Evolutionary conservation across 1,140 invertebrate genomes (phyloP).

Genomic region (Aphidius gifuensis): DNA sequence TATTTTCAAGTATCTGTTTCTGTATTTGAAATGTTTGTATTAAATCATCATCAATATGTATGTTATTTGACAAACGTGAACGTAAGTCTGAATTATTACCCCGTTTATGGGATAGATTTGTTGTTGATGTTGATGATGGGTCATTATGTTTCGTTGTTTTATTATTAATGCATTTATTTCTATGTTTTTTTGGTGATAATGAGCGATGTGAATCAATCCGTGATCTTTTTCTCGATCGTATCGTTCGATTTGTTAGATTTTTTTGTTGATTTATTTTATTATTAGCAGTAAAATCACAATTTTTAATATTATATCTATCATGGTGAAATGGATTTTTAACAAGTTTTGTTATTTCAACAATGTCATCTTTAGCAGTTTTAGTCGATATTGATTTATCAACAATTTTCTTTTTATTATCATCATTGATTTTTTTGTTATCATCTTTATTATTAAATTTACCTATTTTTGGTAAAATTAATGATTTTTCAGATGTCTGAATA

Average conservation of each 20-base stretch:
- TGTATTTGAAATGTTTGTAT: slow-evolving; percentile 46
- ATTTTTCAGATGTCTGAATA: neutral
- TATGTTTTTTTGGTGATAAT: no score
- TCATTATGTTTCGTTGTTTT: no score
- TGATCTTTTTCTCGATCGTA: no score
- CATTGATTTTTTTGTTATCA: neutral
- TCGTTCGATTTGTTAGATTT: no score
- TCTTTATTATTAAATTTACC: no score
- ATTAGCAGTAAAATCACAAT: neutral
- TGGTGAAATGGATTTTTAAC: slow-evolving; percentile 23
- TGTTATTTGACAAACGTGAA: slow-evolving; percentile 37
- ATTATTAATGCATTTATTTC: no score
- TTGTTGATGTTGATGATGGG: slow-evolving; percentile 24
- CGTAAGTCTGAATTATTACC: slow-evolving; percentile 41
- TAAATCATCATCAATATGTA: slow-evolving; percentile 36
- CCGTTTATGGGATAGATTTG: slow-evolving; percentile 26
- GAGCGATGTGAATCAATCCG: no score
- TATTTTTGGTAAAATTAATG: no score
- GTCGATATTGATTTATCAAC: no score
- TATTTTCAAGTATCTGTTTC: slow-evolving; percentile 44
- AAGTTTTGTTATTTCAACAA: neutral
- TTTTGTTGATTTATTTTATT: neutral
- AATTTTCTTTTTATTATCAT: neutral
- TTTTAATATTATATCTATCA: slow-evolving; percentile 1
- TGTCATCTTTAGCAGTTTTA: neutral